phyloP scores from a whole-genome alignment of 2,888 invertebrate genomes.

The Shargacucullia verbasci region DNA sequence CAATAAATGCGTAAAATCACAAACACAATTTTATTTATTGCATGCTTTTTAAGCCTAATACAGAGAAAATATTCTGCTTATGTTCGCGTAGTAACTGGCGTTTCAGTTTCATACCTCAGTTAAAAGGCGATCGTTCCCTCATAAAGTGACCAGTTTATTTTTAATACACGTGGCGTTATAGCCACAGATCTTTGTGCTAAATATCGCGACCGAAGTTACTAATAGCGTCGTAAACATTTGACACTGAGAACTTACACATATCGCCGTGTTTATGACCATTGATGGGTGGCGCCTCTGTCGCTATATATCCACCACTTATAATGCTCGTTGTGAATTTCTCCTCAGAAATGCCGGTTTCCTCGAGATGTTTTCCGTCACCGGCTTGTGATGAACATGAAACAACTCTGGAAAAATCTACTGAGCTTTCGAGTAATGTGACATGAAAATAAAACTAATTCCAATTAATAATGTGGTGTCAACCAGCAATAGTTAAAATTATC shows the following conservation, averaged over 20 bases:
- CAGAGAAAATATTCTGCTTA: conserved; percentile 11
- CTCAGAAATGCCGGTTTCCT: conserved; percentile 62
- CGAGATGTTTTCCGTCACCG: conserved; percentile 61
- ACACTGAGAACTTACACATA: conserved; percentile 44
- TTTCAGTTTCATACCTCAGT: conserved; percentile 22
- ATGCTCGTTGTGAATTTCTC: conserved; percentile 65
- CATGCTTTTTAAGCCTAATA: conserved; percentile 10
- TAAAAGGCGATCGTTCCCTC: conserved; percentile 26
- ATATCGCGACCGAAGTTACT: conserved; percentile 40
- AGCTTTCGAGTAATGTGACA: conserved; percentile 2
- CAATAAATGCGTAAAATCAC: conserved; percentile 49
- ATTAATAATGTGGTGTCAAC: background rate
- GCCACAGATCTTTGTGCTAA: conserved; percentile 43
- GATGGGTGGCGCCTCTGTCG: conserved; percentile 54
- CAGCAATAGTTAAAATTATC: conserved; percentile 1
- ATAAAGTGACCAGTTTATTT: conserved; percentile 39
- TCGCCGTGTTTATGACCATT: conserved; percentile 37
- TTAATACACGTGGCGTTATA: conserved; percentile 37
- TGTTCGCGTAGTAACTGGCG: conserved; percentile 1
- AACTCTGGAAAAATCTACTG: conserved; percentile 19
- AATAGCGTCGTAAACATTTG: conserved; percentile 41
- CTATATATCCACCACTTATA: conserved; percentile 49
- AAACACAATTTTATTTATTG: conserved; percentile 24
- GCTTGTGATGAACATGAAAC: conserved; percentile 45
- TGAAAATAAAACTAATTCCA: too few species aligned